Evolutionary conservation across 2,888 invertebrate genomes (phyloP).

Genomic region (Rhamnusium bicolor): DNA sequence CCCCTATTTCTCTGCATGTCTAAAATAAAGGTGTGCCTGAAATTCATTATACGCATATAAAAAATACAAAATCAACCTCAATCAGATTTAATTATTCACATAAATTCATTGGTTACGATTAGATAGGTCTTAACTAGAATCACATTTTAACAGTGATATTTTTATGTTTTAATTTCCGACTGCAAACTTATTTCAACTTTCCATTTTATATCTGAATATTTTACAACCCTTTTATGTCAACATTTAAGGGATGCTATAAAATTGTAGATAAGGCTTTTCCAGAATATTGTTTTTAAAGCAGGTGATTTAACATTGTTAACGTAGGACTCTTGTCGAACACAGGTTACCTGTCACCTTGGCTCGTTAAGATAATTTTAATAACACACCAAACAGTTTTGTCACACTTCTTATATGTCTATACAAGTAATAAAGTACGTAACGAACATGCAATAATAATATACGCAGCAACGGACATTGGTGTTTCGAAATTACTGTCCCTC

Average conservation of each 20-base stretch:
- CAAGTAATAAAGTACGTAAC: neutral
- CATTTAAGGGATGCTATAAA: constrained; percentile 25
- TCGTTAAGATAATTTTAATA: constrained; percentile 20
- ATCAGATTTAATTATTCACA: constrained; percentile 49
- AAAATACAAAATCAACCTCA: constrained; percentile 40
- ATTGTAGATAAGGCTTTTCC: constrained; percentile 19
- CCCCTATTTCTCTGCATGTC: constrained; percentile 55
- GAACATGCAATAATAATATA: neutral
- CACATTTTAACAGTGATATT: constrained; percentile 10
- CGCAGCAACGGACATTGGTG: no score
- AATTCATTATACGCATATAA: constrained; percentile 46
- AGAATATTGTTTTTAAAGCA: constrained; percentile 10
- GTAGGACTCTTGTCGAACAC: constrained; percentile 13
- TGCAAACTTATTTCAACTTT: constrained; percentile 17
- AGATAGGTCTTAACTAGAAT: constrained; percentile 13
- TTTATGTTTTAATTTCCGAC: constrained; percentile 37
- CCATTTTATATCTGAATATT: neutral
- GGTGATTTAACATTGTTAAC: constrained; percentile 8
- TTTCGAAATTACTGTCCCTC: no score
- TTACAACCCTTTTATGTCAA: constrained; percentile 4
- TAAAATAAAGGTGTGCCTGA: constrained; percentile 51
- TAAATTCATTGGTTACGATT: constrained; percentile 43
- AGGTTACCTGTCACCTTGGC: constrained; percentile 9
- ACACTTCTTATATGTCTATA: neutral
- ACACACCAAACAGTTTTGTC: neutral